Conservation (phyloP, 2,888 invertebrate genomes). For the Cotesia congregata region DNA sequence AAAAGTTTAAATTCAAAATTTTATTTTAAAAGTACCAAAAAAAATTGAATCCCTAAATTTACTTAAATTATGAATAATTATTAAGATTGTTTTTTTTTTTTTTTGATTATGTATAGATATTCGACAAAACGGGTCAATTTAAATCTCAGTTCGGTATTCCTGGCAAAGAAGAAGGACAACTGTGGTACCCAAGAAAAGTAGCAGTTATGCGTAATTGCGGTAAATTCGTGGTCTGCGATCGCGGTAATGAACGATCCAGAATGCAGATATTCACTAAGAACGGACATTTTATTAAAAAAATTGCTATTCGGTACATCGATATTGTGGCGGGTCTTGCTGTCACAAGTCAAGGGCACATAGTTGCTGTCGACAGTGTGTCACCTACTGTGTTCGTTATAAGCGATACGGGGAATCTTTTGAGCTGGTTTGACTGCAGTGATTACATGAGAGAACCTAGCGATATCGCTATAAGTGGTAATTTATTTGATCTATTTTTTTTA, state of each 20-base stretch:
- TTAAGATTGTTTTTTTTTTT: constrained; percentile 10
- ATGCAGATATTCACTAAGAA: constrained; percentile 98
- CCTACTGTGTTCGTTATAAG: constrained; percentile 96
- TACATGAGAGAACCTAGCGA: constrained; percentile 98
- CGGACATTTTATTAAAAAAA: constrained; percentile 96
- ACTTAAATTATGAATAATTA: background rate
- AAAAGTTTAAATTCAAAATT: too few species aligned
- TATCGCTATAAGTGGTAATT: constrained; percentile 89
- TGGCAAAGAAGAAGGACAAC: constrained; percentile 95
- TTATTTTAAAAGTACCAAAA: too few species aligned
- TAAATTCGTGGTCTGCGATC: constrained; percentile 96
- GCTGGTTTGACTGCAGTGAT: constrained; percentile 98
- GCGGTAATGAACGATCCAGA: constrained; percentile 94
- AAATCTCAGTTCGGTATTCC: constrained; percentile 95
- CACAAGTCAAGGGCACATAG: constrained; percentile 91
- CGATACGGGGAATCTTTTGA: constrained; percentile 91
- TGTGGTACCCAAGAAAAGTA: constrained; percentile 98
- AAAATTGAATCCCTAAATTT: too few species aligned
- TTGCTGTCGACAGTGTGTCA: constrained; percentile 96
- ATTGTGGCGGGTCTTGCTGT: constrained; percentile 96
- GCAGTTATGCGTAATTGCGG: constrained; percentile 90
- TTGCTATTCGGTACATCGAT: constrained; percentile 89
- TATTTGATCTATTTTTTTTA: background rate
- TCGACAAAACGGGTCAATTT: constrained; percentile 93
- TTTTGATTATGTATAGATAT: constrained; percentile 77